Evolutionary conservation across 2,797 vertebrate species (phyloP).

Genomic region (Leucoraja ocellata): DNA sequence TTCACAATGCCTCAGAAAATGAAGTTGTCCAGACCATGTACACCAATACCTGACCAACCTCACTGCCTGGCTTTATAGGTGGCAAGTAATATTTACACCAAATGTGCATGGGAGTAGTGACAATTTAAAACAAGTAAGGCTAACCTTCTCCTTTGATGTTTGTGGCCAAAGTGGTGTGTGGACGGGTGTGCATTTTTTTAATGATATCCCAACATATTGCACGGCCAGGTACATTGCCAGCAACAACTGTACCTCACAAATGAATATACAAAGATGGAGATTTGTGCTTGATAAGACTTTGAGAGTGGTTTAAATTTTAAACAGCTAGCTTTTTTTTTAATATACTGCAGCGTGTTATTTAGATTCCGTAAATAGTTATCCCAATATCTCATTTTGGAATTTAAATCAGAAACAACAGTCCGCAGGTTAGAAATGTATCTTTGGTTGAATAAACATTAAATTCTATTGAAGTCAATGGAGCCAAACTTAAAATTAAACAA

Average conservation of each 20-base stretch:
- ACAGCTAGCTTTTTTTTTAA: neutral
- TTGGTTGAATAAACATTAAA: too few species aligned
- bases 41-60: neutral
- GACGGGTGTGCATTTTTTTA: too few species aligned
- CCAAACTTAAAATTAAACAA: too few species aligned
- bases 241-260: too few species aligned
- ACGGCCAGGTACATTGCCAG: too few species aligned
- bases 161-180: too few species aligned
- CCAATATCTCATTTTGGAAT: neutral
- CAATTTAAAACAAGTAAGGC: too few species aligned
- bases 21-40: neutral
- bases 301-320: neutral
- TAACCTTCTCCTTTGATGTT: too few species aligned
- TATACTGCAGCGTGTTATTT: neutral
- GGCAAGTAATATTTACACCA: neutral
- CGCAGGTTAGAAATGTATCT: too few species aligned
- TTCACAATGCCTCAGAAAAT: neutral
- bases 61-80: neutral
- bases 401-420: neutral
- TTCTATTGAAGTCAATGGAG: too few species aligned
- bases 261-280: neutral
- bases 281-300: neutral
- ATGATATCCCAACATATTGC: too few species aligned
- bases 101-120: too few species aligned
- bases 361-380: neutral